These are phyloP conservation scores for Mirounga angustirostris DNA, from an alignment of 2,113 vertebrate genomes.

Conservation along the genomic window DNA sequence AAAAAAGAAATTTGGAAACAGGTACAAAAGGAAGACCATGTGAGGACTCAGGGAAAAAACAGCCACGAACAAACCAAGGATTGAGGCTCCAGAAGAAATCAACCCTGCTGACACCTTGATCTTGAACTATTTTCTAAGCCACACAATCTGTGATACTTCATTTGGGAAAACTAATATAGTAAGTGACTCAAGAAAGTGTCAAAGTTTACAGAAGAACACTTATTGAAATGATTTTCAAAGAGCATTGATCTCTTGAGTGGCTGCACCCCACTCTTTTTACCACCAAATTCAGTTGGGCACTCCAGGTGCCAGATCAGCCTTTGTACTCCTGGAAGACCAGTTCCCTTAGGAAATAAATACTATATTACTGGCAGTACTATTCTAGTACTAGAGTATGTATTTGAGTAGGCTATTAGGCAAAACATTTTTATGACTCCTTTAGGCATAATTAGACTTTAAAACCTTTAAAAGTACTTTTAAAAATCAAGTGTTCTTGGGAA, in stretches of 20 bases:
- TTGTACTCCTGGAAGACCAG: background rate
- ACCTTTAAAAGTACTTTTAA: background rate
- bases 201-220: background rate
- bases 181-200: background rate
- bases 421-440: background rate
- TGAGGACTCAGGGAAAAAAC: background rate
- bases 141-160: background rate
- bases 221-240: background rate
- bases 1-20: conserved; percentile 8
- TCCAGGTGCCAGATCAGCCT: background rate
- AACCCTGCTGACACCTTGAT: background rate
- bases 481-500: background rate
- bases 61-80: background rate
- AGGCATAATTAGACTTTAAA: background rate
- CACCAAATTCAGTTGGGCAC: background rate
- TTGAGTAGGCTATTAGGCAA: background rate
- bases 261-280: background rate
- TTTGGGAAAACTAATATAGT: background rate
- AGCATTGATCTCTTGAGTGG: background rate
- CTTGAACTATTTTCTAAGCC: background rate
- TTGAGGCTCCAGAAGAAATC: background rate
- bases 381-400: background rate
- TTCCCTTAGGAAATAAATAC: background rate
- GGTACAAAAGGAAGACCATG: background rate
- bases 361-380: background rate